Conservation (phyloP, 2,888 invertebrate genomes). For the Ectropis crepuscularia region DNA sequence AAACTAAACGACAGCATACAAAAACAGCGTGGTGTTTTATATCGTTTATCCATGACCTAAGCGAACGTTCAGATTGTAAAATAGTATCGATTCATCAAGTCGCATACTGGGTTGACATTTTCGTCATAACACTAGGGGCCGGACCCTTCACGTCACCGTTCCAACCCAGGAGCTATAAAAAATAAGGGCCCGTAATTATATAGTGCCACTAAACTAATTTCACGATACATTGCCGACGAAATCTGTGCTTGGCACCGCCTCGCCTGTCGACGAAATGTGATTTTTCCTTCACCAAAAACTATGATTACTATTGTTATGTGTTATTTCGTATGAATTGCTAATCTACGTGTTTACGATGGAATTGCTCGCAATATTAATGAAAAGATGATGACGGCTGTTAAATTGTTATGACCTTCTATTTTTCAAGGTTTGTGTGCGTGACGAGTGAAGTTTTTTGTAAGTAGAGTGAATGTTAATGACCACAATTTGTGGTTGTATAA, state of each 20-base stretch:
- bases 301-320: constrained; percentile 81
- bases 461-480: constrained; percentile 39
- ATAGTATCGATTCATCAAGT: constrained; percentile 83
- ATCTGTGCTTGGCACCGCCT: constrained; percentile 83
- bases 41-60: constrained; percentile 48
- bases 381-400: constrained; percentile 62
- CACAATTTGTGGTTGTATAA: constrained; percentile 35
- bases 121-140: constrained; percentile 77
- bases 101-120: constrained; percentile 81
- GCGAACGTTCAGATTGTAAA: constrained; percentile 68
- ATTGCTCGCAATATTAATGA: constrained; percentile 64
- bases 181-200: constrained; percentile 82
- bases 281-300: constrained; percentile 75
- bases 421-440: constrained; percentile 56
- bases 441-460: constrained; percentile 42
- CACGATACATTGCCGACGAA: constrained; percentile 84
- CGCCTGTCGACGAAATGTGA: constrained; percentile 73
- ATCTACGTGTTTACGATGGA: constrained; percentile 61
- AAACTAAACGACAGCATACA: constrained; percentile 3
- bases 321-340: constrained; percentile 81
- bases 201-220: constrained; percentile 85
- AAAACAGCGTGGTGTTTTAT: constrained; percentile 14
- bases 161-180: constrained; percentile 71
- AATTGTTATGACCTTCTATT: constrained; percentile 59
- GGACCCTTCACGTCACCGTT: constrained; percentile 49